A percentile compares a stretch with the other conserved stretches of the same genome.
Evolutionary conservation across 2,888 invertebrate species (phyloP).

Genomic region (Trichopoda pennipes): DNA sequence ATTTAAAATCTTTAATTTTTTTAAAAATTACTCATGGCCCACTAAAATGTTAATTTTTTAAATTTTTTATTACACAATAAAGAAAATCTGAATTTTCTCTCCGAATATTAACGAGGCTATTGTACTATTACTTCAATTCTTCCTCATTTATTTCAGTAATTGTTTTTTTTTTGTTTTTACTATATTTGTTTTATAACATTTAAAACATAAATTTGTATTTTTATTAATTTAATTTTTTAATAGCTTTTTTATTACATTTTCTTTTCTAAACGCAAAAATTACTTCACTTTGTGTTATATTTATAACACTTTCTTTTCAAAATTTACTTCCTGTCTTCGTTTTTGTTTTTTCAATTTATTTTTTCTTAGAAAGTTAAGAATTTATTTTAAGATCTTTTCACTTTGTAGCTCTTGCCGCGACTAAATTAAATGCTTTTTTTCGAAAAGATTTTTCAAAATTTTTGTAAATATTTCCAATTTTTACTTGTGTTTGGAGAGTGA

Average conservation of each 20-base stretch:
- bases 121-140: background rate
- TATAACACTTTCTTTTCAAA: slow-evolving; percentile 3
- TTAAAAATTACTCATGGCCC: no score
- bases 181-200: background rate
- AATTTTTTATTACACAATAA: no score
- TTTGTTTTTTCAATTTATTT: slow-evolving; percentile 18
- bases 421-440: slow-evolving; percentile 67
- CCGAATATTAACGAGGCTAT: background rate
- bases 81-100: no score
- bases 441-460: slow-evolving; percentile 63
- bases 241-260: slow-evolving; percentile 50
- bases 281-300: background rate
- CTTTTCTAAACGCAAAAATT: background rate
- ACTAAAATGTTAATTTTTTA: no score
- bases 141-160: slow-evolving; percentile 1
- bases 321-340: background rate
- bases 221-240: background rate
- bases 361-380: background rate
- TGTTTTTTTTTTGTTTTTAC: slow-evolving; percentile 9
- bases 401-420: slow-evolving; percentile 76
- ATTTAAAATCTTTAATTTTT: no score
- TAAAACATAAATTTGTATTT: background rate
- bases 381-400: slow-evolving; percentile 69
- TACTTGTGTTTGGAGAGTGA: slow-evolving; percentile 48
- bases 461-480: slow-evolving; percentile 41